Conservation (phyloP, 2,888 invertebrate genomes). For the Kryphioiulus occultus region DNA sequence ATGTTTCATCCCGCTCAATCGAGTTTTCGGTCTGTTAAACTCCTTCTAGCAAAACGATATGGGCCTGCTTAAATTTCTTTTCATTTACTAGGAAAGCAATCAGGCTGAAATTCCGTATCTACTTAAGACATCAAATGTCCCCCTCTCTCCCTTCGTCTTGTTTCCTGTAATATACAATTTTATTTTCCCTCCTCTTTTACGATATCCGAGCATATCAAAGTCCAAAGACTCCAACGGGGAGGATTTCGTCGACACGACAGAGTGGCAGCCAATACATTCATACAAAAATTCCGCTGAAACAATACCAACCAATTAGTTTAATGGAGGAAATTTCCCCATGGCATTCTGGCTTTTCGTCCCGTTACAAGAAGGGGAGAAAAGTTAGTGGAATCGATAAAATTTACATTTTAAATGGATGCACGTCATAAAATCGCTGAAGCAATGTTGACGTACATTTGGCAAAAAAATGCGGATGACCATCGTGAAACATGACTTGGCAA, state of each 20-base stretch:
- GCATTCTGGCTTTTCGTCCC: not conserved
- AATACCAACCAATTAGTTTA: slow-evolving; percentile 5
- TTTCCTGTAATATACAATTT: not conserved
- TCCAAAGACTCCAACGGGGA: not conserved
- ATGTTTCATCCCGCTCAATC: not conserved
- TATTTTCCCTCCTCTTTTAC: not conserved
- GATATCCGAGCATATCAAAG: not conserved
- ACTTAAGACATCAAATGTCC: slow-evolving; percentile 5
- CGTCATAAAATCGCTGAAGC: not conserved
- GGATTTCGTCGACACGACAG: not conserved
- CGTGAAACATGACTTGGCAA: not conserved
- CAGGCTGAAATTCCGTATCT: slow-evolving; percentile 5
- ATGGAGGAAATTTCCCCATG: slow-evolving; percentile 5
- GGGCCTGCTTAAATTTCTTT: slow-evolving; percentile 5
- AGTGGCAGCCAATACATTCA: slow-evolving; percentile 5
- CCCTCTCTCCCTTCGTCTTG: not conserved
- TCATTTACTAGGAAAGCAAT: slow-evolving; percentile 5
- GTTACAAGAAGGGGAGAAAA: not conserved
- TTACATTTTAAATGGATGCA: not conserved
- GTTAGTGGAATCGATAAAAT: not conserved
- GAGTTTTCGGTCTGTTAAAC: not conserved
- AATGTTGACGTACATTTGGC: not conserved
- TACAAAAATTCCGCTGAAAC: not conserved
- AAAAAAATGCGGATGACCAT: not conserved
- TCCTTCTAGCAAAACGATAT: not conserved